A percentile compares a stretch with the other conserved stretches of the same genome.
phyloP scores from a whole-genome alignment of 2,797 vertebrate genomes.

The Takifugu ocellatus region DNA sequence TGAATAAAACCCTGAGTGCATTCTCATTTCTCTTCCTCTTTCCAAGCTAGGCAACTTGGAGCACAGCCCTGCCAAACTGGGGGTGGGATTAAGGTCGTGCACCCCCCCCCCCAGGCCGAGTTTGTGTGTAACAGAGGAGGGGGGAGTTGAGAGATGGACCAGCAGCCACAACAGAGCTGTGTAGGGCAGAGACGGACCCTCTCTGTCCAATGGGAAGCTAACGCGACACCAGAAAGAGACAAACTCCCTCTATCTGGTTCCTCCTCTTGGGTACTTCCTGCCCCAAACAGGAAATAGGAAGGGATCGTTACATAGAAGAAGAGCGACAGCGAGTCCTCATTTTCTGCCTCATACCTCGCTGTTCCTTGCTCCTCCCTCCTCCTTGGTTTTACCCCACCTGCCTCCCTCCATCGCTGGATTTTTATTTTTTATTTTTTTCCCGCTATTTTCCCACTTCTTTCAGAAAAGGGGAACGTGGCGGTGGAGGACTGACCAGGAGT shows the following conservation, averaged over 20 bases:
- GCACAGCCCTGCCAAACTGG: slow-evolving; percentile 63
- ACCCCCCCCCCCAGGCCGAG: slow-evolving; percentile 42
- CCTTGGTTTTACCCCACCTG: slow-evolving; percentile 40
- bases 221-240: slow-evolving; percentile 45
- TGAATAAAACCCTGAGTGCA: slow-evolving; percentile 49
- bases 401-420: slow-evolving; percentile 44
- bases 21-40: slow-evolving; percentile 27
- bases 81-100: slow-evolving; percentile 43
- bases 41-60: slow-evolving; percentile 68
- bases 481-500: slow-evolving; percentile 33
- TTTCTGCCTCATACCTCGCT: slow-evolving; percentile 66
- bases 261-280: slow-evolving; percentile 49
- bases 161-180: slow-evolving; percentile 41
- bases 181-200: slow-evolving; percentile 50
- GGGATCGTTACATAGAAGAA: slow-evolving; percentile 53
- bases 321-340: slow-evolving; percentile 53
- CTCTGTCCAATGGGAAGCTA: slow-evolving; percentile 47
- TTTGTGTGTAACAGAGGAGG: slow-evolving; percentile 14
- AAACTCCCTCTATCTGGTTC: slow-evolving; percentile 45
- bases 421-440: slow-evolving; percentile 31
- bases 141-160: slow-evolving; percentile 60
- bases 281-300: slow-evolving; percentile 50
- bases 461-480: slow-evolving; percentile 37
- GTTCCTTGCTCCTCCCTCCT: slow-evolving; percentile 56
- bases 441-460: not conserved